phyloP scores from a whole-genome alignment of 37 sponge, comb jelly and placozoan species.

The Halichondria panicea region DNA sequence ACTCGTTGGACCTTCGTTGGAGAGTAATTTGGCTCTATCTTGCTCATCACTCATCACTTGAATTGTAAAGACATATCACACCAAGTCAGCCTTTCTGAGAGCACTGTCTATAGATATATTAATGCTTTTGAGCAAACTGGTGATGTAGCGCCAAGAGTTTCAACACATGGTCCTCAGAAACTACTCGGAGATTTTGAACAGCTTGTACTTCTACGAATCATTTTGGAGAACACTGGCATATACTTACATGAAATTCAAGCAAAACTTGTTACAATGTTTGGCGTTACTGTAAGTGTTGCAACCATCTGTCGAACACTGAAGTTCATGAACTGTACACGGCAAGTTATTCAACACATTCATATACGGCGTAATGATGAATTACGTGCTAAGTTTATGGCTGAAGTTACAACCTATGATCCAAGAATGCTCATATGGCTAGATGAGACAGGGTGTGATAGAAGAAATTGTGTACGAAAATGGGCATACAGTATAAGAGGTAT shows the following conservation, averaged over 20 bases:
- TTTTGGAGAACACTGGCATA: conserved; percentile 31
- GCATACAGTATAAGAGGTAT: conserved; percentile 22
- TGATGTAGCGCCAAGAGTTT: conserved; percentile 18
- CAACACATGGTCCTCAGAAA: conserved; percentile 6
- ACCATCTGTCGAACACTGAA: conserved; percentile 24
- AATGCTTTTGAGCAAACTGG: conserved; percentile 16
- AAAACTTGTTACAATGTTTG: conserved; percentile 7
- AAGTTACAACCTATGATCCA: conserved; percentile 25
- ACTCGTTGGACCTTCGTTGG: conserved; percentile 21
- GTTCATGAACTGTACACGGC: conserved; percentile 17
- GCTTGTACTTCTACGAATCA: conserved; percentile 12
- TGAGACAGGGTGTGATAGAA: conserved; percentile 33
- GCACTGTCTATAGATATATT: conserved; percentile 13
- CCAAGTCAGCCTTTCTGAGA: background rate
- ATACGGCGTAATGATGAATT: conserved; percentile 16
- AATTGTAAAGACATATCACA: background rate
- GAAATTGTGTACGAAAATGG: conserved; percentile 15
- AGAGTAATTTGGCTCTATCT: conserved; percentile 21
- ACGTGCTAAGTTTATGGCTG: conserved; percentile 14
- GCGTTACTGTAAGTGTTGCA: conserved; percentile 8
- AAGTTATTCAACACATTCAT: conserved; percentile 8
- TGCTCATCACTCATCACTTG: background rate
- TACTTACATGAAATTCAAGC: conserved; percentile 29
- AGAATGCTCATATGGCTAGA: conserved; percentile 28
- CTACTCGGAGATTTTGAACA: conserved; percentile 28